Base-by-base conservation (phyloP, 2,113 vertebrate genomes). In the Oreotrochilus melanogaster region DNA sequence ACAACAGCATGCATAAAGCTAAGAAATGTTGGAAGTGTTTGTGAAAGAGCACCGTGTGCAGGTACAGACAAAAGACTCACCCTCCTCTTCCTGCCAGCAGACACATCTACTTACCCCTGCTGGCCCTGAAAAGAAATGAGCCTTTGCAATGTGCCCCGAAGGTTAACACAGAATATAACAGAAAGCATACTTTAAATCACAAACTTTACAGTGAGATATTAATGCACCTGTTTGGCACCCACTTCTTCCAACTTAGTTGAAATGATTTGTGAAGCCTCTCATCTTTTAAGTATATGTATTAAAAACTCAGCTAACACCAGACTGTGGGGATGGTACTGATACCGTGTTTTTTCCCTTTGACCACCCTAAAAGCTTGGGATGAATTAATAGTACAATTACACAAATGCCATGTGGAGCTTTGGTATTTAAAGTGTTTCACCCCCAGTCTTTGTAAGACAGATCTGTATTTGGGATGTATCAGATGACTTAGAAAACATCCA, bases 311-410 rank as follows among this genome's bases (percentile, higher is more conserved):
- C 48, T 70, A 78, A 50, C 57, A 43, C 58, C 56, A 42, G 7
- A 85, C 27, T 21, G 37, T 11, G 57, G 60, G 62, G 71, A 62
- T 18, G 57, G 65, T 22, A 69, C 25, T 14, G 56, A 80, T 62
- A 31, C 12, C 9, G 33, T 21, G 25, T 51, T 60, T 85, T 85
- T 87, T 82, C 70, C 31, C 25, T 89, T 88, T 17, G 62, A 79
- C 17, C 14, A 6, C 72, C 69, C 28, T 64, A 84, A 65, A 95
- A 97, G 64, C 72, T 71, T 60, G 76, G 28, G 70, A 72, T 14
- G 93, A 90, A 97, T 96, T 90, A 96, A 94, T 74, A 95, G 74
- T 75, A 96, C 67, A 88, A 76, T 96, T 95, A 96, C 7, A 78
- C 35, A 80, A 97, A 95, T 24, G 53, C 22, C 39, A 37, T 89